phyloP scores from a whole-genome alignment of 2,113 vertebrate genomes.

The Cynopterus brachyotis region DNA sequence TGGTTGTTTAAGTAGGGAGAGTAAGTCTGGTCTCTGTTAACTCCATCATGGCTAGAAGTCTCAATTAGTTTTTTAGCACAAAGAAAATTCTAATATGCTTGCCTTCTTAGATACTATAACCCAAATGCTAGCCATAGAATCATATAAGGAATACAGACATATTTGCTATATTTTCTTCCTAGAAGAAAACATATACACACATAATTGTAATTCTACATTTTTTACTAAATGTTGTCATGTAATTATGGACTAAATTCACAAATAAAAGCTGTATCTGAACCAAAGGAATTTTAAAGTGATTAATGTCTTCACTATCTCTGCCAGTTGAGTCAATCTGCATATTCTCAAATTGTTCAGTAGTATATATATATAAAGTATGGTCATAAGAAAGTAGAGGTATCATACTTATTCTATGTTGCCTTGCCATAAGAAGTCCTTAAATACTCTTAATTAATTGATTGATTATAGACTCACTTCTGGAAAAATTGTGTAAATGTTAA shows the following conservation, averaged over 20 bases:
- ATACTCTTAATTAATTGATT: not conserved
- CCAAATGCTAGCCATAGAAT: not conserved
- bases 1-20: not conserved
- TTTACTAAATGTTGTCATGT: not conserved
- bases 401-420: not conserved
- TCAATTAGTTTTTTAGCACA: not conserved
- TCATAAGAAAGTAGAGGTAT: not conserved
- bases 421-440: not conserved
- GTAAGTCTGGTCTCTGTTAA: not conserved
- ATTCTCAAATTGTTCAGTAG: not conserved
- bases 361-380: not conserved
- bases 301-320: not conserved
- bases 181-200: not conserved
- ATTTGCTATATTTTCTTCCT: not conserved
- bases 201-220: not conserved
- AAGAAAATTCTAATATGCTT: not conserved
- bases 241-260: not conserved
- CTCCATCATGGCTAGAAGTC: not conserved
- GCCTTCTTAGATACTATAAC: not conserved
- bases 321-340: not conserved
- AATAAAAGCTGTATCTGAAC: not conserved
- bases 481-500: slow-evolving; percentile 24
- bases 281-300: not conserved
- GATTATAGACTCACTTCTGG: slow-evolving; percentile 12
- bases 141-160: not conserved